Percentiles rank a stretch among this genome's conserved stretches.
These are phyloP conservation scores for Brachypteracias leptosomus DNA, from an alignment of 2,113 vertebrate species.

Conservation along the genomic window DNA sequence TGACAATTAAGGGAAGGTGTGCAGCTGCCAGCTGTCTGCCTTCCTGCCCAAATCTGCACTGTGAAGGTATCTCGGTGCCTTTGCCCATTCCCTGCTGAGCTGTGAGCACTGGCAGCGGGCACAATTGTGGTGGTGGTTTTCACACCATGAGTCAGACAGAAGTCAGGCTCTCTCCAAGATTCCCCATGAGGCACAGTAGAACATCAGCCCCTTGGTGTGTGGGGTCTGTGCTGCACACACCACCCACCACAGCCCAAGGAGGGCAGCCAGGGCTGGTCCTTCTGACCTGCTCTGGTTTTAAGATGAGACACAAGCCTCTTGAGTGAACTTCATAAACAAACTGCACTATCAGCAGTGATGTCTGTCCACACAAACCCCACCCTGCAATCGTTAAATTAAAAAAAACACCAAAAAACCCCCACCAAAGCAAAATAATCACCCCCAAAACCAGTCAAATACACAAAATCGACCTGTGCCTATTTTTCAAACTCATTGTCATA, in stretches of 20 bases:
- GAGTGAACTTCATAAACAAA: neutral
- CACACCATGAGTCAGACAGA: neutral
- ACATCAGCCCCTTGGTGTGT: accelerated
- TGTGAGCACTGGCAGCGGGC: neutral
- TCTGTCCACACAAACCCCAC: neutral
- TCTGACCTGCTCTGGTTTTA: neutral
- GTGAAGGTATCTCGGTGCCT: accelerated
- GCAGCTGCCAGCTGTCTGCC: neutral
- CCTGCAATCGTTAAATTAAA: accelerated
- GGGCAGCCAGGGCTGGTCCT: neutral
- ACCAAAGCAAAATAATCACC: no score
- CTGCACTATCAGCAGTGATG: neutral
- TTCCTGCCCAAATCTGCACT: neutral
- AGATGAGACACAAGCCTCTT: neutral
- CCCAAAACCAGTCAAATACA: neutral
- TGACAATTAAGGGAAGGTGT: neutral
- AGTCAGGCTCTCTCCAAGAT: neutral
- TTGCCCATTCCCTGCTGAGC: accelerated
- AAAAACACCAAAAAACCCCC: neutral
- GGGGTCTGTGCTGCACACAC: neutral
- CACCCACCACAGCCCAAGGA: neutral
- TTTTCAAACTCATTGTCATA: neutral
- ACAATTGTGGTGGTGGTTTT: neutral
- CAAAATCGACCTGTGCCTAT: neutral
- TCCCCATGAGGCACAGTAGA: accelerated